These are phyloP conservation scores for Agrochola macilenta DNA, from an alignment of 2,888 invertebrate species.

Conservation along the genomic window DNA sequence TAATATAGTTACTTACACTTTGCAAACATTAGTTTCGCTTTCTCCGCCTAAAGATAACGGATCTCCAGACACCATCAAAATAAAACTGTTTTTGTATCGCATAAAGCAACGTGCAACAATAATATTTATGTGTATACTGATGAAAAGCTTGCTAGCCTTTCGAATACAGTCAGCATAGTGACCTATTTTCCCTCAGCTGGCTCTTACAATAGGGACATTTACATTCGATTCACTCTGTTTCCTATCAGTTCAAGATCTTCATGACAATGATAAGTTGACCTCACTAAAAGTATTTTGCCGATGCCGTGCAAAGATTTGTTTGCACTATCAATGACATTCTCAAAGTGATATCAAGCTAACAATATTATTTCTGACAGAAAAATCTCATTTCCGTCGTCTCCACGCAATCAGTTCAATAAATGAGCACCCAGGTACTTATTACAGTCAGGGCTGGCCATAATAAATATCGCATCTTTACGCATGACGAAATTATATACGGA, in stretches of 20 bases:
- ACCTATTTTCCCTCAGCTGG: conserved; percentile 51
- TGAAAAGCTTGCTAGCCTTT: conserved; percentile 65
- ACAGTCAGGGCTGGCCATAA: conserved; percentile 29
- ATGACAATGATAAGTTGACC: conserved; percentile 63
- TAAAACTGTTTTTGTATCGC: conserved; percentile 53
- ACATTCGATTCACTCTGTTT: conserved; percentile 61
- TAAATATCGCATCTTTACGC: conserved; percentile 54
- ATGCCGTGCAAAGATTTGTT: conserved; percentile 31
- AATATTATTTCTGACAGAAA: conserved; percentile 12
- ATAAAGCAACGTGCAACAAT: conserved; percentile 46
- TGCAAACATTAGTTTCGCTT: conserved; percentile 62
- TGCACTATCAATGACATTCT: conserved; percentile 26
- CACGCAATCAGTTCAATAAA: conserved; percentile 36
- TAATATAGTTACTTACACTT: conserved; percentile 47
- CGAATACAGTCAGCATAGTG: conserved; percentile 55
- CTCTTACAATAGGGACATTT: conserved; percentile 60
- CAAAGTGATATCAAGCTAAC: conserved; percentile 21
- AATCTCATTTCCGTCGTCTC: conserved; percentile 28
- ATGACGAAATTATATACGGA: conserved; percentile 60
- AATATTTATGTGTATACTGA: conserved; percentile 60
- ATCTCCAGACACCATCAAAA: conserved; percentile 59
- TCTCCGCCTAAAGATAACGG: conserved; percentile 56
- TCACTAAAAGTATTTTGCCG: conserved; percentile 38
- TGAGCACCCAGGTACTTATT: conserved; percentile 25
- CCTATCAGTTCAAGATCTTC: conserved; percentile 63